Base-by-base conservation (phyloP, 2,888 invertebrate genomes). In the Elysia crispata region DNA sequence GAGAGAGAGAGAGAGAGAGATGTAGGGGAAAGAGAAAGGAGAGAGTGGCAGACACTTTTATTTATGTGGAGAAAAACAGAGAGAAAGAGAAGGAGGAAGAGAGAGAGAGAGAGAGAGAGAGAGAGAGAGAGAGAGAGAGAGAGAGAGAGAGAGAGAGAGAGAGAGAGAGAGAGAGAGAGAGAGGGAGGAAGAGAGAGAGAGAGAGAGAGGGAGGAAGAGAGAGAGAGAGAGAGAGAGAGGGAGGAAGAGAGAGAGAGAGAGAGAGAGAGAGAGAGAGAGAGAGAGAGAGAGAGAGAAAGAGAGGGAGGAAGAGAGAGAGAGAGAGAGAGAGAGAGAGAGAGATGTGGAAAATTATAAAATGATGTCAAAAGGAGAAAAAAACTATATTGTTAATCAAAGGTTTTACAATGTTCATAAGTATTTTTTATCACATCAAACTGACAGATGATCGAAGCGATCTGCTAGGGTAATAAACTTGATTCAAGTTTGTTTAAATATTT, bases 71-170 rank as follows among this genome's bases (percentile, higher is more conserved):
- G 13, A 57, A 28, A 73, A 30, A 11, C 28, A 73, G 11, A 74
- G 60, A 57, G 23, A 57, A 13, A 11, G 30, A 74, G 15, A 74
- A 20, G 60, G 30, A 74, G n/a, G 50, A 11, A 70, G n/a, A 28
- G 54, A 54, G 20, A 23, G 62, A 33, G 23, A 62, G 31, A 30
- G 62, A 11, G 15, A 25, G 23, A 57, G 30, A 57, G 74, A 57
- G 74, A 28, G 74, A 74, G 49, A 57, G 74, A 74, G 76, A 76
- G 76, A 62, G 76, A 76, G 67, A 77, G 69, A 64, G 31, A 77
- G 30, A 54, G 31, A 33, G 77, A 23, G 20, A n/a, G 23, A 31
- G 69, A 54, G 54, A 31, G 31, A n/a, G 67, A 49, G 66, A 15
- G 57, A 31, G 77, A 67, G 33, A 50, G 23, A 28, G 15, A 25